Conservation (phyloP, 53 echinoderm and acorn worm species). For the Paracentrotus lividus region DNA sequence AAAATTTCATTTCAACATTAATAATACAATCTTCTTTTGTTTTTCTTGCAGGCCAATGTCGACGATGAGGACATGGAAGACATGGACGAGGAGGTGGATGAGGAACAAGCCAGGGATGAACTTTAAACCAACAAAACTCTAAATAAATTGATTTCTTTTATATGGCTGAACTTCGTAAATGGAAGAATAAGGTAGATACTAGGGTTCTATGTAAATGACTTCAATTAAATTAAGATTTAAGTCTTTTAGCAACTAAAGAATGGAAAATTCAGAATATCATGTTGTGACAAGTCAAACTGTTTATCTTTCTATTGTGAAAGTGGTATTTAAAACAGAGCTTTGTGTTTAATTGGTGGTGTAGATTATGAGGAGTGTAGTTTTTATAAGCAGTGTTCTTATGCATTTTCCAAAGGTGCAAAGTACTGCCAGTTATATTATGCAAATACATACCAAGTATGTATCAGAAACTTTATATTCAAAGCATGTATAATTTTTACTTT, state of each 20-base stretch:
- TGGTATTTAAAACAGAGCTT: slow-evolving; percentile 20
- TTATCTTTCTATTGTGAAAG: background rate
- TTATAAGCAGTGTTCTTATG: background rate
- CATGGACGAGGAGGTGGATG: slow-evolving; percentile 76
- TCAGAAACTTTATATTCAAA: background rate
- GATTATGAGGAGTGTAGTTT: background rate
- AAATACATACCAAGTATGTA: slow-evolving; percentile 52
- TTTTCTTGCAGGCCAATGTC: slow-evolving; percentile 36
- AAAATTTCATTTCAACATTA: background rate
- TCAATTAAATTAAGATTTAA: too few relatives aligned
- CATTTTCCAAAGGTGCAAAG: background rate
- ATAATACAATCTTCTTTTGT: background rate
- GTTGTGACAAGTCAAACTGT: slow-evolving; percentile 7
- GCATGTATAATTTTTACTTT: background rate
- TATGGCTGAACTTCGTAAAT: too few relatives aligned
- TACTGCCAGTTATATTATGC: slow-evolving; percentile 20
- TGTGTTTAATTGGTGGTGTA: slow-evolving; percentile 33
- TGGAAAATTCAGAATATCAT: background rate
- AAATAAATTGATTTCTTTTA: background rate
- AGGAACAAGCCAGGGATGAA: slow-evolving; percentile 81
- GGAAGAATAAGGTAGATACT: slow-evolving; percentile 18
- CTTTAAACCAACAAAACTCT: slow-evolving; percentile 71
- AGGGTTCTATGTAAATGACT: background rate
- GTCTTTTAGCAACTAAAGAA: background rate
- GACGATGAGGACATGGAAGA: slow-evolving; percentile 96